Percentiles rank a stretch among this genome's conserved stretches.
phyloP scores from a whole-genome alignment of 92 coral and sea anemone genomes.

The Epizoanthus fatuus region DNA sequence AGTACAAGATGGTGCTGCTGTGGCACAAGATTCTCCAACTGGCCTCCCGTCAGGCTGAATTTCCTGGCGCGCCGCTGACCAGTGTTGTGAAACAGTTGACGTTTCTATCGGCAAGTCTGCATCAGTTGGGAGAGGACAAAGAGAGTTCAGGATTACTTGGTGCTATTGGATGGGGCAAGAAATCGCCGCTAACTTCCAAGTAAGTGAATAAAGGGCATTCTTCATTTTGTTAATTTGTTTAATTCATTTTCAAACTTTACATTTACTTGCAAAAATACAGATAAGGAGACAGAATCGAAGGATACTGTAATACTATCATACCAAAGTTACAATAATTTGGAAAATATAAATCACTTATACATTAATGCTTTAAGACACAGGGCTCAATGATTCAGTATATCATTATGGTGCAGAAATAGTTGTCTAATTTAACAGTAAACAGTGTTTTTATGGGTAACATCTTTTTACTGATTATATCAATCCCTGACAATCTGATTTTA shows the following conservation, averaged over 20 bases:
- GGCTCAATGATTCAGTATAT: no score
- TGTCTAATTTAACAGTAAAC: no score
- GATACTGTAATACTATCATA: no score
- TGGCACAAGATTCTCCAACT: constrained; percentile 98
- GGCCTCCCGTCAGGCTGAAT: constrained; percentile 86
- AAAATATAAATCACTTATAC: no score
- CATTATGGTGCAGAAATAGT: no score
- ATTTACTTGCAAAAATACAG: no score
- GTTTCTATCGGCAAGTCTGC: constrained; percentile 80
- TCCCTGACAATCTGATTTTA: no score
- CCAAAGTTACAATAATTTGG: no score
- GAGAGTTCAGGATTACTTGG: constrained; percentile 94
- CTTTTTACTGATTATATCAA: no score
- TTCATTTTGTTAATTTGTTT: neutral
- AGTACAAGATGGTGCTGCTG: constrained; percentile 80
- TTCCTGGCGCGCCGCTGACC: constrained; percentile 74
- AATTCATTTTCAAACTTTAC: neutral
- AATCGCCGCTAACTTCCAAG: constrained; percentile 87
- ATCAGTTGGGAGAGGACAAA: constrained; percentile 92
- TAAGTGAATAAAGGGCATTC: constrained; percentile 37
- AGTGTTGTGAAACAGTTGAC: constrained; percentile 90
- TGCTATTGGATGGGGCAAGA: constrained; percentile 97
- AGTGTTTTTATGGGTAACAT: no score
- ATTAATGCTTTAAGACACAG: no score
- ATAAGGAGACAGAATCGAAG: no score